These are phyloP conservation scores for Drosophila melanogaster DNA, from an alignment of 1,140 invertebrate species.

Conservation along the genomic window Release_6_plus_ISO1_MT NT_037436.4:17002001-17002500, in stretches of 20 bases:
- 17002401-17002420: constrained; percentile 40
- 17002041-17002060: neutral
- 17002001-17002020: neutral
- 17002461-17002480: too few relatives aligned
- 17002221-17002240: constrained; percentile 36
- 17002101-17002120: neutral
- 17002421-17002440: constrained; percentile 57
- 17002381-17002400: constrained; percentile 37
- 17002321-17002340: constrained; percentile 29
- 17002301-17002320: constrained; percentile 60
- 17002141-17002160: neutral
- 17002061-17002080: too few relatives aligned
- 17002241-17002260: constrained; percentile 42
- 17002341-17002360: constrained; percentile 27
- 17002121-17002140: neutral
- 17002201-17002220: constrained; percentile 39
- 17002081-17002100: too few relatives aligned
- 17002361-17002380: constrained; percentile 51
- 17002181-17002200: constrained; percentile 1
- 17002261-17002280: constrained; percentile 74
- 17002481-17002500: too few relatives aligned
- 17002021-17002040: neutral
- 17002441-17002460: neutral
- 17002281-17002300: constrained; percentile 77
- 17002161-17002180: neutral